Evolutionary conservation across 2,797 vertebrate genomes (phyloP), one percentile per base, ranked within the genome.

Genomic region (Eospalax fontanierii): DNA sequence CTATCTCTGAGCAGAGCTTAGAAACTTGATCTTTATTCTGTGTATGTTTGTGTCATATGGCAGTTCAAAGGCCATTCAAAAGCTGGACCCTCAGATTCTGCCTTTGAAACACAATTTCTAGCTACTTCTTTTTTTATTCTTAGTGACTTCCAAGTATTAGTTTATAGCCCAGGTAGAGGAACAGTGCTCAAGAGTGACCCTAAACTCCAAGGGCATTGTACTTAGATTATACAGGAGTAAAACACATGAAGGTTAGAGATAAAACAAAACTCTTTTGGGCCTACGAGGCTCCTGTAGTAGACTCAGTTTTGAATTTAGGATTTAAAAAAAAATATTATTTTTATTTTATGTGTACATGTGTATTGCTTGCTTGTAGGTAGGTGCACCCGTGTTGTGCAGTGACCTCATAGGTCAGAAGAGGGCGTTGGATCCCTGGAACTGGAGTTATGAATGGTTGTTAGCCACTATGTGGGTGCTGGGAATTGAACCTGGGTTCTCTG

Each of bases 31-130:
- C 26, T 96, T 65, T 65, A 38, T 61, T 91, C 26, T 90, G n/a
- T 92, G 33, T 76, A 68, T 14, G 19, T 73, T 90, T 96, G 61
- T 95, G 24, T 95, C 40, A 21, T 43, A 70, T 46, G 61, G 22
- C n/a, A 65, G 21, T 63, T 22, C 33, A 22, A 11, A 74, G 63
- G 71, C 8, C 3, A 22, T 28, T 65, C 38, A 71, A 88, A 76
- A 74, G 54, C 24, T 54, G 68, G 26, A 12, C 9, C 10, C 79
- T 82, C 50, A 61, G 61, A 54, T 87, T 93, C 91, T 88, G 33
- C 21, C 14, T 21, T 66, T 65, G 74, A 33, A 88, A 84, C 40
- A 22, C 8, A 73, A 7, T 79, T 82, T 75, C 21, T 35, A 33
- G 73, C 68, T 57, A 61, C 7, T 73, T 85, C 28, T 59, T 19